Evolutionary conservation across 1,140 invertebrate species (phyloP).

Genomic region (Ceratosolen fusciceps): DNA sequence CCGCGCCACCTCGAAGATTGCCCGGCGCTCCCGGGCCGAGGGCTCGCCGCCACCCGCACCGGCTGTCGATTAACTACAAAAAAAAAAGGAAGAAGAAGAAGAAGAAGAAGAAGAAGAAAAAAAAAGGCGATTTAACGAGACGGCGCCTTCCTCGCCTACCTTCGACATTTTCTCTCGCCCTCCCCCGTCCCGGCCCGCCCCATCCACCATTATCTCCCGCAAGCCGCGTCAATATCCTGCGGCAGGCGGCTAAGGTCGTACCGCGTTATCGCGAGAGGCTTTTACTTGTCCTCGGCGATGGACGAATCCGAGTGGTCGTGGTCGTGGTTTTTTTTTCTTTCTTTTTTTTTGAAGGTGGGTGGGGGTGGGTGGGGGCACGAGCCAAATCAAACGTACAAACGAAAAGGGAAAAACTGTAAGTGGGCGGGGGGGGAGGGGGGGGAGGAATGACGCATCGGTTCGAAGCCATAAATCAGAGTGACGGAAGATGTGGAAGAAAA

Average conservation of each 20-base stretch:
- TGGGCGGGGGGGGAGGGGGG: not conserved
- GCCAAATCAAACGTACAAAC: not conserved
- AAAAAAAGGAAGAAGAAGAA: too few relatives aligned
- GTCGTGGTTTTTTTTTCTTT: too few relatives aligned
- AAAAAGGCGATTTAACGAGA: constrained; percentile 38
- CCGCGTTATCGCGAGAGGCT: too few relatives aligned
- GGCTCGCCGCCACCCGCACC: not conserved
- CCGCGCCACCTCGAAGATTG: constrained; percentile 19
- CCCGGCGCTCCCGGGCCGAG: not conserved
- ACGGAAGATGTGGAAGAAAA: constrained; percentile 38
- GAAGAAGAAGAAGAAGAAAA: too few relatives aligned
- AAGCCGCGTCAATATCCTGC: too few relatives aligned
- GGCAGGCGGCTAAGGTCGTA: too few relatives aligned
- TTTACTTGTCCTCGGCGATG: too few relatives aligned
- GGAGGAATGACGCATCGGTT: constrained; percentile 7
- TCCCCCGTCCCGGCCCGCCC: too few relatives aligned
- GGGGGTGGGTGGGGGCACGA: too few relatives aligned
- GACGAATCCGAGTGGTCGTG: too few relatives aligned
- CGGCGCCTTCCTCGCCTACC: constrained; percentile 41
- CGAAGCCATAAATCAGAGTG: constrained; percentile 61
- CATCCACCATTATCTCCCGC: too few relatives aligned
- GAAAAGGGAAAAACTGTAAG: constrained; percentile 15
- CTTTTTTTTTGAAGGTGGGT: too few relatives aligned
- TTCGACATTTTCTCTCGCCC: not conserved
- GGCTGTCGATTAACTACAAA: constrained; percentile 42